Evolutionary conservation across 1,140 invertebrate species (phyloP), one percentile per base, ranked within the genome.

Genomic region (Brachionus paranguensis): DNA sequence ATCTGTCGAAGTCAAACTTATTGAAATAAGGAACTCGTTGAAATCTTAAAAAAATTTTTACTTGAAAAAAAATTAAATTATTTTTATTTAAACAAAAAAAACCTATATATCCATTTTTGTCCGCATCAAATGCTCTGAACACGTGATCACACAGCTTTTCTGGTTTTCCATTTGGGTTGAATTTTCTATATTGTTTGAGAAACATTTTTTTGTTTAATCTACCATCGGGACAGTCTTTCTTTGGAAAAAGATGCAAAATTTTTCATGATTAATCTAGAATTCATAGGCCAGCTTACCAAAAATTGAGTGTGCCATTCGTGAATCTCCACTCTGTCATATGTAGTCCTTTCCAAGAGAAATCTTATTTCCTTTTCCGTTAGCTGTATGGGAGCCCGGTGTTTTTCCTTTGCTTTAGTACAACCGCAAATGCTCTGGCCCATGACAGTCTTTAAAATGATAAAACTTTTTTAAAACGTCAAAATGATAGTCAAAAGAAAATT

Each of bases 211-310:
- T 84, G 14, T 68, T 33, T 12, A 84, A 29, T 64, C 10, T 78
- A 1, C 84, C 84, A 41, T 64, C 78, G 3, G 84, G 84, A 64
- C 64, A 84, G 29, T 84, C 81, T 72, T 84, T 84, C 68, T 70
- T 33, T 43, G 37, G 17, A 12, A 10, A 68, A 33, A 72, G n/a
- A 33, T 33, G n/a, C 2, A 45, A 41, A 29, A 68, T 68, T 68
- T 37, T 68, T 11, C 12, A n/a, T n/a, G 8, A 11, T 8, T 1
- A 10, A 55, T 10, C 45, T 20, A 78, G 37, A 33, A 7, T 14
- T n/a, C 7, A n/a, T 5, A 12, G 12, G 1, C 17, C 3, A 43
- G 37, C 33, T 76, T 47, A 76, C 72, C 20, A 76, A 29, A 45
- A 76, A 76, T 47, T 76, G 41, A 50, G n/a, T 24, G 41, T 76